Evolutionary conservation across 2,113 vertebrate genomes (phyloP).

Genomic region (Tylochromis polylepis): DNA sequence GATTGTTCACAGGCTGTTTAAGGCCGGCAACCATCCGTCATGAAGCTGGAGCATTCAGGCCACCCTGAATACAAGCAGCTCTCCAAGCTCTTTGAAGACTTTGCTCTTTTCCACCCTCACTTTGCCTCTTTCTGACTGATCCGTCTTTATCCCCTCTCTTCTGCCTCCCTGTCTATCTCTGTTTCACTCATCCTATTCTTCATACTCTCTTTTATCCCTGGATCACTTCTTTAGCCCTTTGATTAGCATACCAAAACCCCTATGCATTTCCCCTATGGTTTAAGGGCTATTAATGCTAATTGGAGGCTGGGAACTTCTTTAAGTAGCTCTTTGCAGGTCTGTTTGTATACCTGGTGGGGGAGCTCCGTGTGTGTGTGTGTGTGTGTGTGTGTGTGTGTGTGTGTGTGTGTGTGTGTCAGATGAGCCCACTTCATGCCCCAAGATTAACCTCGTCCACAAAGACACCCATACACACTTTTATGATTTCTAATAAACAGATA

Average conservation of each 20-base stretch:
- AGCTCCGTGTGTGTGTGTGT: not conserved
- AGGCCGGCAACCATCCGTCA: conserved; percentile 27
- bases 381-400: not conserved
- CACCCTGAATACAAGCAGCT: conserved; percentile 65
- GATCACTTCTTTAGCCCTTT: conserved; percentile 61
- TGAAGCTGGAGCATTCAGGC: conserved; percentile 52
- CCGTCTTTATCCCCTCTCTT: conserved; percentile 62
- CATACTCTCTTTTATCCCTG: conserved; percentile 64
- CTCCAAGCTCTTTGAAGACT: conserved; percentile 63
- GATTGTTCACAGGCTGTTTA: conserved; percentile 25
- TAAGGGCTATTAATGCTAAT: conserved; percentile 76
- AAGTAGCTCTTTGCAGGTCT: conserved; percentile 47
- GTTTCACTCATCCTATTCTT: conserved; percentile 69
- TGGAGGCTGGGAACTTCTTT: conserved; percentile 67
- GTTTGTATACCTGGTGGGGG: conserved; percentile 71
- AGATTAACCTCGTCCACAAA: not conserved
- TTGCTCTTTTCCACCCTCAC: conserved; percentile 54
- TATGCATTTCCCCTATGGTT: conserved; percentile 67
- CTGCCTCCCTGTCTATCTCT: conserved; percentile 51
- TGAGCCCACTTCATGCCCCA: conserved; percentile 14
- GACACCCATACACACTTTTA: not conserved
- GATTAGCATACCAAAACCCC: conserved; percentile 73
- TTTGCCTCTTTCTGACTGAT: conserved; percentile 58
- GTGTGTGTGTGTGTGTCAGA: not conserved
- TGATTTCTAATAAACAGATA: not conserved